Evolutionary conservation across 2,888 invertebrate species (phyloP), one percentile per base, ranked within the genome.

Genomic region (Amiota communis): DNA sequence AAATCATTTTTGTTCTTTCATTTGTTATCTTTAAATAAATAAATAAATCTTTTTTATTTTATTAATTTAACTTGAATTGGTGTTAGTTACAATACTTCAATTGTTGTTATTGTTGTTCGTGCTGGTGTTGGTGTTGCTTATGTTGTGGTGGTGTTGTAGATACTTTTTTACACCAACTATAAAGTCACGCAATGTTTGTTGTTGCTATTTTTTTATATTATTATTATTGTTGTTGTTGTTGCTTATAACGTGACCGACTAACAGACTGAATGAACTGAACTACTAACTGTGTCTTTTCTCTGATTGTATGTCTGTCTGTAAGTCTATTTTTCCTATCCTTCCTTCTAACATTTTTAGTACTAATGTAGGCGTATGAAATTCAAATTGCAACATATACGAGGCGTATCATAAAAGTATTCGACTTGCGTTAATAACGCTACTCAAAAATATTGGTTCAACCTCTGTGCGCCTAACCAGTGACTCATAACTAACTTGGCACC

Each of bases 51-150:
- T 2, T 36, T 36, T 36, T 36, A 59, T 12, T 59, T 68, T 68
- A 68, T 53, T 65, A 68, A 68, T 68, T 68, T 68, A 53, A 53
- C 67, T 68, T 53, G 20, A 68, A 68, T 68, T 68, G 67, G 51
- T 20, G 59, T 59, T 59, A 59, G 17, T 59, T 59, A 20, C n/a
- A n/a, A n/a, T n/a, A n/a, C 9, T 15, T 15, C 59, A 20, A 59
- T 59, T 15, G n/a, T 53, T 13, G 9, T 53, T 67, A 23, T 67
- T 67, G 20, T 65, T 48, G 48, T 65, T 36, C 13, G 13, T 36
- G 36, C 61, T 36, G 51, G 11, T 12, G 8, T 51, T 67, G 51
- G 17, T 67, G 51, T 51, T 67, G 63, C 17, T 68, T 3, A 53
- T 68, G 13, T 68, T 68, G 65, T 68, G 65, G 9, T 51, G 17